Percentiles rank a stretch among this genome's conserved stretches.
phyloP scores from a whole-genome alignment of 2,888 invertebrate genomes.

The Choristoneura rosaceana region DNA sequence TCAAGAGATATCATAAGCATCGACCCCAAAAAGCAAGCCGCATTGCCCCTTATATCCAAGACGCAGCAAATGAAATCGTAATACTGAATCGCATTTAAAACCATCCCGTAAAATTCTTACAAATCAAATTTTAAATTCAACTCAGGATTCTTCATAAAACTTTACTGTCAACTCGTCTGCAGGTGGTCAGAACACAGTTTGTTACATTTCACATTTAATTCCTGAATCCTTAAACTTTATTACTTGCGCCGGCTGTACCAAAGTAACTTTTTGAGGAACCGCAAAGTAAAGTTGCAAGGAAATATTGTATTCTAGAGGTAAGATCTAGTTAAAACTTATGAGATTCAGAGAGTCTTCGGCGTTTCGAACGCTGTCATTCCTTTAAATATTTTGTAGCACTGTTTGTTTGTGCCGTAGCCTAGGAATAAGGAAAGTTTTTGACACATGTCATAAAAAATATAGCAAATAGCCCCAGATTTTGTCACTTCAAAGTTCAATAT shows the following conservation, averaged over 20 bases:
- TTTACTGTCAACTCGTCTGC: constrained; percentile 37
- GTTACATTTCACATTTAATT: constrained; percentile 40
- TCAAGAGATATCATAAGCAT: too few relatives aligned
- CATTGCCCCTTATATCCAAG: too few relatives aligned
- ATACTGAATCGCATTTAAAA: neutral
- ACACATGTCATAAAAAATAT: neutral
- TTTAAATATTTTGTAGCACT: neutral
- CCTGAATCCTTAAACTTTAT: constrained; percentile 39
- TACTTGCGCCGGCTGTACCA: constrained; percentile 35
- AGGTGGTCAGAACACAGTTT: constrained; percentile 35
- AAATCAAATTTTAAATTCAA: constrained; percentile 14
- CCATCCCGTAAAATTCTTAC: neutral
- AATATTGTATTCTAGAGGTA: constrained; percentile 30
- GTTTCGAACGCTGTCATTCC: neutral
- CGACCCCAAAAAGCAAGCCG: too few relatives aligned
- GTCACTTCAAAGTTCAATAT: too few relatives aligned
- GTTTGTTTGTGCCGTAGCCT: too few relatives aligned
- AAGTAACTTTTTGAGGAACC: constrained; percentile 32
- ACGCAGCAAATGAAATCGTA: too few relatives aligned
- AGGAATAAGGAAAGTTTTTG: neutral
- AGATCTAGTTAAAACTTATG: constrained; percentile 33
- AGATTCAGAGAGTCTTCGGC: neutral
- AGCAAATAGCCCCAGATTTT: too few relatives aligned
- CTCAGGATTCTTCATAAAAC: constrained; percentile 28
- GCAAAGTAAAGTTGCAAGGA: constrained; percentile 25